Base-by-base conservation (phyloP, 2,797 vertebrate genomes). In the Stomatorhinus walkeri region DNA sequence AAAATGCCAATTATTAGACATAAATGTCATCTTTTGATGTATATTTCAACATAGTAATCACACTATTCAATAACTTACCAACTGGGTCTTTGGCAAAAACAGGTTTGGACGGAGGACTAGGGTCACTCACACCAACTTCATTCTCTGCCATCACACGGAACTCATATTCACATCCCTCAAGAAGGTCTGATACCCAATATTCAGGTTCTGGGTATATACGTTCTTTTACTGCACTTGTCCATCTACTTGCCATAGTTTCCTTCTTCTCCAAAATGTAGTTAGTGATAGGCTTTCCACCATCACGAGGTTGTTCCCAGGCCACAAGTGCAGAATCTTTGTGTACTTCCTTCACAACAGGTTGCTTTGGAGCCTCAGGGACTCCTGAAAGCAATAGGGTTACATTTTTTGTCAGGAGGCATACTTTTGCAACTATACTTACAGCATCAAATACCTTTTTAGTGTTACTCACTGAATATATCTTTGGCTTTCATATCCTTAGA, bases 111-210 rank as follows among this genome's bases (percentile, higher is more conserved):
- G 98, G 97, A 89, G 98, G 97, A 91, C 98, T 99, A 61, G 97
- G 97, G 91, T 99, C 98, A 92, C 98, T 97, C 84, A 97, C 91
- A 16, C 98, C 98, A 91, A 99, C 95, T 93, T 96, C 96, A 83
- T 99, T 99, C 94, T 98, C 97, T 93, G 98, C 98, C 89, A 97
- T 97, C 91, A 99, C 98, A 91, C 98, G 95, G 95, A 99, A 99
- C 94, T 99, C 98, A 90, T 99, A 99, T 91, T 99, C 96, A 89
- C 98, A 99, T 59, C 98, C 97, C 93, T 97, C 93, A 85, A 99
- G 96, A 90, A 99, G 97, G 90, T 99, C 98, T 1, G 95, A 96
- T 88, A 99, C 98, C 92, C 95, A 97, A 93, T 96, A 99, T 91
- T 99, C 97, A 88, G 97, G 96, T 91, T 96, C 95, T 0, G 96